These are phyloP conservation scores for Chionomys nivalis DNA, from an alignment of 2,113 vertebrate species.

Conservation along the genomic window DNA sequence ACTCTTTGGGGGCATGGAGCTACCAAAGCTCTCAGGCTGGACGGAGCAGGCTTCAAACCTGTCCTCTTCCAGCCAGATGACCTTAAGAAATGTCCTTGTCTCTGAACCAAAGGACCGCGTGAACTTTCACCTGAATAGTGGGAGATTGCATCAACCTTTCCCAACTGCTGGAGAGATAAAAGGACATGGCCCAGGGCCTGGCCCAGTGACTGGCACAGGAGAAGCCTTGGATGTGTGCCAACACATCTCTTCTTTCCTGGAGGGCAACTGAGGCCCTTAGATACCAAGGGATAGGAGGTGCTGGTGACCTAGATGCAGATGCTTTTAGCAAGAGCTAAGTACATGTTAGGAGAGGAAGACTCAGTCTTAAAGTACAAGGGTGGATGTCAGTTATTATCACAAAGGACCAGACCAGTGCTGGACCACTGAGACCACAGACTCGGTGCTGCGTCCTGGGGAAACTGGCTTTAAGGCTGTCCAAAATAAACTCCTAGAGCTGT, in stretches of 20 bases:
- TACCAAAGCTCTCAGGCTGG: not conserved
- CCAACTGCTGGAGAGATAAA: not conserved
- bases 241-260: not conserved
- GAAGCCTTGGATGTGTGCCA: not conserved
- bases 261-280: not conserved
- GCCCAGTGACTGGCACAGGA: accelerated
- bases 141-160: not conserved
- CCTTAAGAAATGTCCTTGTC: not conserved
- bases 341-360: not conserved
- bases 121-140: not conserved
- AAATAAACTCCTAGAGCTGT: not conserved
- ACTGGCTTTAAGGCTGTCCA: not conserved
- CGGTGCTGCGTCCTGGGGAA: not conserved
- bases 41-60: not conserved
- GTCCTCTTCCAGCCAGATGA: not conserved
- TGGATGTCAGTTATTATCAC: not conserved
- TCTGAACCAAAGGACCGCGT: not conserved
- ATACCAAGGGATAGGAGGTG: not conserved
- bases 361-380: not conserved
- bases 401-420: not conserved
- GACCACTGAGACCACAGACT: not conserved
- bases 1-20: not conserved
- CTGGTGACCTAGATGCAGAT: not conserved
- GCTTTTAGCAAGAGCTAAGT: not conserved
- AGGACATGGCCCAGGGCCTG: not conserved